Conservation (phyloP, 2,113 vertebrate genomes). For the Micronisus gabar region DNA sequence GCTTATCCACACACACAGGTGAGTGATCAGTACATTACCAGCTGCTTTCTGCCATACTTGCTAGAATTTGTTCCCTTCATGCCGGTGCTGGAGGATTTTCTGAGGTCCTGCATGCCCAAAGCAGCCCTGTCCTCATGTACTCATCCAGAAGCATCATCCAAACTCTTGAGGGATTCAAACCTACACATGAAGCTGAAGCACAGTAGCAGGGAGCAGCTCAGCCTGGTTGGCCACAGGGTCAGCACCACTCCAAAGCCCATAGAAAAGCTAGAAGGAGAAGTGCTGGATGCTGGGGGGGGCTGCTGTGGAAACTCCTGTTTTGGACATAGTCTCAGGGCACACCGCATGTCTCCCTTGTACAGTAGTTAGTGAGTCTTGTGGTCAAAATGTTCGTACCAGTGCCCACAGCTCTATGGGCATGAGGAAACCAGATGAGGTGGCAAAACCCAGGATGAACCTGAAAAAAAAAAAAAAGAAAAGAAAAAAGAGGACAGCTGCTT, state of each 20-base stretch:
- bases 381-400: background rate
- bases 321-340: background rate
- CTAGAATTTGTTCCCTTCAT: background rate
- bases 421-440: background rate
- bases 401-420: background rate
- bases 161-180: background rate
- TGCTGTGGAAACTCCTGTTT: background rate
- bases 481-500: background rate
- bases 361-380: background rate
- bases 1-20: too few relatives aligned
- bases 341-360: fast-evolving
- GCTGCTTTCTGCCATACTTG: background rate
- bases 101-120: background rate
- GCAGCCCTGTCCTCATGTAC: background rate
- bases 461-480: background rate
- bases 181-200: background rate
- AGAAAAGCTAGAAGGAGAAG: background rate
- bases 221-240: background rate
- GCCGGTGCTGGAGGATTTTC: background rate
- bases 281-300: background rate
- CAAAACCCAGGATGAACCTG: background rate
- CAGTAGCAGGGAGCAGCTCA: background rate
- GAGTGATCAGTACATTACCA: background rate
- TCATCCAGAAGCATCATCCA: background rate
- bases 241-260: background rate